Conservation (phyloP, 2,888 invertebrate genomes). For the Heteromyza rotundicornis region DNA sequence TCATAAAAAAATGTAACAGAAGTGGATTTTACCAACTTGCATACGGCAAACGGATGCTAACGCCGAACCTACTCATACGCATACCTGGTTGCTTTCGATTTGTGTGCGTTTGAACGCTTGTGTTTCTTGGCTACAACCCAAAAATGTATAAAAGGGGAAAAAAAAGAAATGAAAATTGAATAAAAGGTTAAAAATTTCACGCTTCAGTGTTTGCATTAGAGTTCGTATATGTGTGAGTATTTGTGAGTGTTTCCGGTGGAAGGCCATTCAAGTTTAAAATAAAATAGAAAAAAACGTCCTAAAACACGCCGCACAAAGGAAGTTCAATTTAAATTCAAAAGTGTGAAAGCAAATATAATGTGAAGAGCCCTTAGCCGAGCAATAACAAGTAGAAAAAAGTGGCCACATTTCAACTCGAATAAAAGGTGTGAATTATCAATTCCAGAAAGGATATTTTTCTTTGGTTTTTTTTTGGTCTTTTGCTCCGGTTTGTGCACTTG, state of each 20-base stretch:
- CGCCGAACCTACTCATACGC: constrained; percentile 20
- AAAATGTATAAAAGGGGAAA: no score
- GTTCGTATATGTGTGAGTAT: no score
- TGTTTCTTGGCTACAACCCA: neutral
- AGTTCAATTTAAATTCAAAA: constrained; percentile 10
- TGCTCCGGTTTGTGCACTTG: no score
- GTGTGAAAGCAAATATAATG: constrained; percentile 12
- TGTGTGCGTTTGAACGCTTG: constrained; percentile 19
- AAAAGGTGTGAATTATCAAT: constrained; percentile 26
- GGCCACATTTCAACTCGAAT: no score
- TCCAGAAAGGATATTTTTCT: no score
- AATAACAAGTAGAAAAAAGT: no score
- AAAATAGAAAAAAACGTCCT: constrained; percentile 22
- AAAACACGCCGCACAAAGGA: constrained; percentile 1
- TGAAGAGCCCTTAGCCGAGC: no score
- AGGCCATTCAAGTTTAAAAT: constrained; percentile 27
- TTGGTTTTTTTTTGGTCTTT: no score
- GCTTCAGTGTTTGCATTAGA: constrained; percentile 20
- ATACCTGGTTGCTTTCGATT: constrained; percentile 20
- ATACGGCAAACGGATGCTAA: constrained; percentile 34
- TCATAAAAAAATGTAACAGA: constrained; percentile 48
- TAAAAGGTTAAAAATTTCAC: constrained; percentile 45
- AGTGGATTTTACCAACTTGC: constrained; percentile 35
- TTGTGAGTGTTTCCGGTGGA: constrained; percentile 28
- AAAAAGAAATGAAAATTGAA: constrained; percentile 46